A percentile compares a stretch with the other conserved stretches of the same genome.
Evolutionary conservation across 53 echinoderm and acorn worm genomes (phyloP).

Genomic region (Echinarachnius parma): DNA sequence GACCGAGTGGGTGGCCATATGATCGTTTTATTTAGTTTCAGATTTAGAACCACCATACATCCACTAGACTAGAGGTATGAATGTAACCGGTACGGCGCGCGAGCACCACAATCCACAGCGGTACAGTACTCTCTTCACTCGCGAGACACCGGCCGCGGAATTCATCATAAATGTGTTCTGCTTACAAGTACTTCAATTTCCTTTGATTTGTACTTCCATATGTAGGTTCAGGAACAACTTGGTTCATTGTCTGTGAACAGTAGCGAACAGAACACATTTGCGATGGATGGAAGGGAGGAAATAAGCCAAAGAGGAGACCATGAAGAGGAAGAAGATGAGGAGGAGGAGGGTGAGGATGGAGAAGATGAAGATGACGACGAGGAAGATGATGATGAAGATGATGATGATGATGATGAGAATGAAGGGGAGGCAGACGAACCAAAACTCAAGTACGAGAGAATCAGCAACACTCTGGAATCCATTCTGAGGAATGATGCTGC

Average conservation of each 20-base stretch:
- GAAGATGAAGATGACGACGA: constrained; percentile 70
- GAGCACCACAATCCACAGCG: too few relatives aligned
- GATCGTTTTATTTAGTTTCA: too few relatives aligned
- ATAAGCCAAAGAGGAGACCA: background rate
- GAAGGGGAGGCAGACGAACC: constrained; percentile 72
- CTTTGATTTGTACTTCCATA: too few relatives aligned
- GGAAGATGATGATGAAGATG: constrained; percentile 47
- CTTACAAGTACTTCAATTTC: too few relatives aligned
- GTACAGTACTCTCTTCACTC: too few relatives aligned
- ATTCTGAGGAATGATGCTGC: constrained; percentile 85
- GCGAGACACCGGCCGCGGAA: too few relatives aligned
- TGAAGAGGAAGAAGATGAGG: constrained; percentile 19
- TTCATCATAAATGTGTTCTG: too few relatives aligned
- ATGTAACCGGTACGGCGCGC: too few relatives aligned
- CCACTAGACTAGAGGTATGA: too few relatives aligned
- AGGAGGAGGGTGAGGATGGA: constrained; percentile 45
- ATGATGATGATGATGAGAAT: constrained; percentile 51
- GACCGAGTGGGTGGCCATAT: too few relatives aligned
- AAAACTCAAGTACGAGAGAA: constrained; percentile 94
- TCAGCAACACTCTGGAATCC: constrained; percentile 75
- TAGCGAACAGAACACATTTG: background rate
- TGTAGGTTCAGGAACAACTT: constrained; percentile 12
- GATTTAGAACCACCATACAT: too few relatives aligned
- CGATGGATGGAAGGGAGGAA: background rate
- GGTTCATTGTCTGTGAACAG: background rate